These are phyloP conservation scores for Craniophora ligustri DNA, from an alignment of 2,888 invertebrate species.

Conservation along the genomic window DNA sequence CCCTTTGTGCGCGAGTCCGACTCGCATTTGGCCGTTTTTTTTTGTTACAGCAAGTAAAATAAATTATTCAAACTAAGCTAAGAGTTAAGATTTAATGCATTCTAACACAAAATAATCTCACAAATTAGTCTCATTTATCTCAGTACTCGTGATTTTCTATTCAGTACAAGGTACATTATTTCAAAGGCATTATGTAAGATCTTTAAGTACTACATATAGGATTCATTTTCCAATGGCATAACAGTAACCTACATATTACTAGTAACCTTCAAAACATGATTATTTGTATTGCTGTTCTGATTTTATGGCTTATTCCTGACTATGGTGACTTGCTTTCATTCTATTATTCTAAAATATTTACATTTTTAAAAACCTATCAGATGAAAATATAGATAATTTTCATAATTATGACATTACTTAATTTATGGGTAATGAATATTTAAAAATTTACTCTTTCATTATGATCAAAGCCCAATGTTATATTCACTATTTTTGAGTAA, in stretches of 20 bases:
- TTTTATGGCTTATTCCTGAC: conserved; percentile 1
- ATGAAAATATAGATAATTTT: too few species aligned
- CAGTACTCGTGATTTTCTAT: background rate
- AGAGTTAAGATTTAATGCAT: too few species aligned
- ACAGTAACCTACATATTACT: background rate
- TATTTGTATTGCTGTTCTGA: conserved; percentile 9
- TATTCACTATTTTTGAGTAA: too few species aligned
- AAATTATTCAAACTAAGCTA: too few species aligned
- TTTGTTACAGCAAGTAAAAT: background rate
- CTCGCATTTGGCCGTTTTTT: too few species aligned
- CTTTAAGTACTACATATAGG: background rate
- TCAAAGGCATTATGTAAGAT: background rate
- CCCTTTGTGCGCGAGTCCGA: too few species aligned
- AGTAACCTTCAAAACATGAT: conserved; percentile 27
- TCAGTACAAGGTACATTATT: background rate
- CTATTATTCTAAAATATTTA: background rate
- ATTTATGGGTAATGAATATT: too few species aligned
- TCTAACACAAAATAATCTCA: background rate
- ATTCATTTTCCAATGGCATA: conserved; percentile 12
- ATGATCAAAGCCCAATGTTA: too few species aligned
- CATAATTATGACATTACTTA: too few species aligned
- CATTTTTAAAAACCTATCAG: too few species aligned
- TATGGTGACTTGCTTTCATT: conserved; percentile 5
- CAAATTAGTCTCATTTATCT: background rate
- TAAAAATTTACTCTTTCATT: too few species aligned